A percentile compares a stretch with the other conserved stretches of the same genome.
Conservation (phyloP, 2,888 invertebrate species). For the Salticus scenicus region DNA sequence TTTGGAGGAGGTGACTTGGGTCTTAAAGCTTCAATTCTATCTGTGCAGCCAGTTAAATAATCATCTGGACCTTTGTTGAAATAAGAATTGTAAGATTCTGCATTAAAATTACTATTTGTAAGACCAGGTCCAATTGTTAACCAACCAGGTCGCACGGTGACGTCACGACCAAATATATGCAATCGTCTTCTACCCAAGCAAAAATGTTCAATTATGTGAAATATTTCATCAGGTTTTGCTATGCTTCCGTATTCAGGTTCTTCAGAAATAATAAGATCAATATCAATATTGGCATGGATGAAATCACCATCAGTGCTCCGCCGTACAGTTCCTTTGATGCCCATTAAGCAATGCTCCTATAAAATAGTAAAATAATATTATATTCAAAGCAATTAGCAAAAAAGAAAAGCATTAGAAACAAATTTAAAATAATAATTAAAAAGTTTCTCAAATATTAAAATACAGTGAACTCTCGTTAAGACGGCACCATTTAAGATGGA, state of each 20-base stretch:
- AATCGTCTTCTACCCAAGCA: constrained; percentile 93
- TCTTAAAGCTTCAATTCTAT: constrained; percentile 93
- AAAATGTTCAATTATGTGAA: constrained; percentile 98
- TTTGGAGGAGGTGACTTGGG: constrained; percentile 98
- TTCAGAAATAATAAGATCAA: constrained; percentile 97
- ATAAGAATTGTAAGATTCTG: constrained; percentile 88
- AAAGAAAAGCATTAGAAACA: too few species aligned
- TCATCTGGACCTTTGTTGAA: constrained; percentile 82
- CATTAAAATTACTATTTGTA: constrained; percentile 96
- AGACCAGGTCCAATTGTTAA: constrained; percentile 93
- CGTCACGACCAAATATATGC: constrained; percentile 95
- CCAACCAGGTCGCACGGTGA: constrained; percentile 96
- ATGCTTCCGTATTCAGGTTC: constrained; percentile 95
- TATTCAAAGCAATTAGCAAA: too few species aligned
- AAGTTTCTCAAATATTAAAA: too few species aligned
- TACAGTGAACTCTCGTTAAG: too few species aligned
- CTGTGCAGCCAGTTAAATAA: constrained; percentile 93
- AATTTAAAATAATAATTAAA: too few species aligned
- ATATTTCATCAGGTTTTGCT: constrained; percentile 98
- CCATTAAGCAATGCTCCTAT: constrained; percentile 97
- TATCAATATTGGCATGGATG: constrained; percentile 98
- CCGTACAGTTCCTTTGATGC: constrained; percentile 94
- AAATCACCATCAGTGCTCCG: constrained; percentile 98
- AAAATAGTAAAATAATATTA: not conserved
- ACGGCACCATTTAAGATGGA: too few species aligned